Evolutionary conservation across 1,140 invertebrate species (phyloP).

Genomic region (Calycopis cecrops): DNA sequence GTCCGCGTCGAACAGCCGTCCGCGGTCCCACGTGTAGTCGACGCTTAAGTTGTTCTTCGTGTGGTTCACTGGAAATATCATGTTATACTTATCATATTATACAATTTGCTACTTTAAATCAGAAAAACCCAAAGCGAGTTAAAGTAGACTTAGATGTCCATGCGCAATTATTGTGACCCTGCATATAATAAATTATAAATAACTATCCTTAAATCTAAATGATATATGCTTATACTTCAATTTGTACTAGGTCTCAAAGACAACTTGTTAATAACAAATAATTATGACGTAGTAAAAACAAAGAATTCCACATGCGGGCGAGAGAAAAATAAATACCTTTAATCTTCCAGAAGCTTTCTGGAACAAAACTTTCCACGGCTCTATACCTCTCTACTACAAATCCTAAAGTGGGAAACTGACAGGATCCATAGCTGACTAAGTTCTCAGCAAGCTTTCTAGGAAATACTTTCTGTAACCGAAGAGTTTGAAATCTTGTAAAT

Average conservation of each 20-base stretch:
- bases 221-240: no score
- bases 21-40: slow-evolving; percentile 94
- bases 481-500: slow-evolving; percentile 98
- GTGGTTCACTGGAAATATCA: slow-evolving; percentile 79
- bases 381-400: slow-evolving; percentile 97
- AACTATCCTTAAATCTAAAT: no score
- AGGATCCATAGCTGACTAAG: slow-evolving; percentile 97
- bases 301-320: no score
- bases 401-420: slow-evolving; percentile 97
- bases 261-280: not conserved
- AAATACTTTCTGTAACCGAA: slow-evolving; percentile 91
- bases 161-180: no score
- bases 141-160: no score
- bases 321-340: slow-evolving; percentile 73
- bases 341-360: slow-evolving; percentile 96
- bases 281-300: no score
- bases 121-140: no score
- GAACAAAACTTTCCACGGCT: slow-evolving; percentile 91
- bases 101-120: no score
- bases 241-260: no score
- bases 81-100: not conserved
- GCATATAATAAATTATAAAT: no score
- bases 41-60: slow-evolving; percentile 82
- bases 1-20: slow-evolving; percentile 91
- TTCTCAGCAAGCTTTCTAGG: slow-evolving; percentile 83